phyloP scores from a whole-genome alignment of 2,888 invertebrate species.

The Steromphala cineraria region DNA sequence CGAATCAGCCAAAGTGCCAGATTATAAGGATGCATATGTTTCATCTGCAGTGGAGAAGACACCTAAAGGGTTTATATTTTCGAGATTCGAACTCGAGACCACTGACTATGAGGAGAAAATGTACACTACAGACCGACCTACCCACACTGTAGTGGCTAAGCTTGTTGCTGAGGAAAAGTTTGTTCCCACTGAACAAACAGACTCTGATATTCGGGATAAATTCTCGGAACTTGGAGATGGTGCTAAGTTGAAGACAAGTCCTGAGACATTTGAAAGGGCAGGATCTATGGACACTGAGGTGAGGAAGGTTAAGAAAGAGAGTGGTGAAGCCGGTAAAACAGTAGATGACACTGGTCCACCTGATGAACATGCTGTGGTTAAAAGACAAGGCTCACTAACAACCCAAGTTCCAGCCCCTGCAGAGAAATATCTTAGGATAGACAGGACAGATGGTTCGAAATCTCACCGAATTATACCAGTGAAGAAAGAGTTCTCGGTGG shows the following conservation, averaged over 20 bases:
- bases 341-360: not conserved
- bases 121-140: slow-evolving; percentile 16
- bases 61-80: slow-evolving; percentile 31
- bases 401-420: not conserved
- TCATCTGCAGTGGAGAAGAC: slow-evolving; percentile 27
- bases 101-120: slow-evolving; percentile 23
- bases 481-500: not conserved
- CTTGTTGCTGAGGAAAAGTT: slow-evolving; percentile 3
- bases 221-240: not conserved
- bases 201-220: not conserved
- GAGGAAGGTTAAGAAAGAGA: not conserved
- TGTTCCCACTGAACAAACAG: not conserved
- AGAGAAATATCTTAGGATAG: not conserved
- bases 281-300: not conserved
- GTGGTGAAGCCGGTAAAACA: not conserved
- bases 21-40: slow-evolving; percentile 21
- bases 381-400: not conserved
- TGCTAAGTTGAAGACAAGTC: not conserved
- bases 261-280: not conserved
- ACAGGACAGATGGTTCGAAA: not conserved
- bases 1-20: not conserved
- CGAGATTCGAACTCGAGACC: slow-evolving; percentile 22
- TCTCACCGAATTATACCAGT: slow-evolving; percentile 7
- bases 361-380: not conserved
- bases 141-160: not conserved